Base-by-base conservation (phyloP, 1,140 invertebrate genomes). In the Hylyphantes graminicola region DNA sequence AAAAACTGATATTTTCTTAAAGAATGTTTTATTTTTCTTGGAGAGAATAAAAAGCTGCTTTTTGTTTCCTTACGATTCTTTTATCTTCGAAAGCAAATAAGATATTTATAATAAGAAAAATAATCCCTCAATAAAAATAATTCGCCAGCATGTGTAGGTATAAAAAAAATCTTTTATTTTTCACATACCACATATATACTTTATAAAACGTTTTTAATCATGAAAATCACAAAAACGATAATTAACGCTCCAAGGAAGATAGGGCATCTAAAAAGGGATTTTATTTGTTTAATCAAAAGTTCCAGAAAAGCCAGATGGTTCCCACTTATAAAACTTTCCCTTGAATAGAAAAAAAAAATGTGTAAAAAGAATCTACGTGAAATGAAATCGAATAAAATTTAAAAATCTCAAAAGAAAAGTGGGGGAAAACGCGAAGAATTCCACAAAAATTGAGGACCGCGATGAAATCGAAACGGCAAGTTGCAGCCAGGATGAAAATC, bases 391-490 rank as follows among this genome's bases (percentile, higher is more conserved):
- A 74, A 74, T 74, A 21, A 74, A 74, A 74, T 74, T 74, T 74
- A 74, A 74, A 61, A 57, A 74, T 74, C 54, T 57, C 63, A 13
- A n/a, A 65, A 65, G 61, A 78, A 17, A 67, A 9, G 9, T 12
- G 9, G 50, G 48, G 50, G 64, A 67, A 70, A 79, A 68, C 5
- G 6, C 7, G 79, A 65, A 82, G n/a, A 78, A 65, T 64, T 74
- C 35, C 57, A 35, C 68, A 55, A 82, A 82, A 82, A 74, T 74
- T 81, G 70, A 82, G 74, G 67, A 12, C 70, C 70, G 61, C 68
- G 68, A 74, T 75, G 70, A 82, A 82, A 82, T 82, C 57, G 80
- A 82, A 82, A 82, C 70, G 80, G 80, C 80, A 82, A 82, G 17
- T 54, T 4, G 54, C 19, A 68, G 61, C 48, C 17, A 55, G 59